A percentile compares a stretch with the other conserved stretches of the same genome.
phyloP scores from a whole-genome alignment of 2,797 vertebrate species.

The Apogon hyalosoma region DNA sequence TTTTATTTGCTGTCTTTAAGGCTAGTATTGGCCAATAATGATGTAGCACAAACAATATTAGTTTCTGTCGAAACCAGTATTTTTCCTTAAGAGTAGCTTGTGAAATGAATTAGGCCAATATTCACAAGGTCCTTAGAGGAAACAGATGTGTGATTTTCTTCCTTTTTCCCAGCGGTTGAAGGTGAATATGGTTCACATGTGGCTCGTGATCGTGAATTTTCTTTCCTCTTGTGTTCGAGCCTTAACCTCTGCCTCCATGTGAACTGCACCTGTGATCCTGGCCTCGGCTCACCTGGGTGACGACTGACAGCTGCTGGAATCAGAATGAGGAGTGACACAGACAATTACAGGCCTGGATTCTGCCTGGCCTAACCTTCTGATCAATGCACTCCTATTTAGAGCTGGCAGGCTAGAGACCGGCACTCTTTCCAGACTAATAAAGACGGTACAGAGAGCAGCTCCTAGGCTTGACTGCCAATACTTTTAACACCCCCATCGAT shows the following conservation, averaged over 20 bases:
- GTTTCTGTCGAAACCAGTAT: conserved; percentile 3
- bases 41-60: too few relatives aligned
- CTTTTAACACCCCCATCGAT: conserved; percentile 79
- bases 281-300: conserved; percentile 49
- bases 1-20: conserved; percentile 1
- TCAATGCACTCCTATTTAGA: conserved; percentile 74
- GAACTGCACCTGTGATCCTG: conserved; percentile 23
- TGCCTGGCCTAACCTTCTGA: conserved; percentile 70
- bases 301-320: conserved; percentile 62
- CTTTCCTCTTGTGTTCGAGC: conserved; percentile 1
- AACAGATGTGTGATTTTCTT: conserved; percentile 2
- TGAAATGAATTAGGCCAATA: conserved; percentile 22
- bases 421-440: conserved; percentile 72
- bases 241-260: conserved; percentile 18
- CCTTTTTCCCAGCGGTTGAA: conserved; percentile 10
- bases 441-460: conserved; percentile 70
- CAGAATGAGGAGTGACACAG: conserved; percentile 60
- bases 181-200: conserved; percentile 21
- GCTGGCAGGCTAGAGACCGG: conserved; percentile 52
- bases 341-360: conserved; percentile 68
- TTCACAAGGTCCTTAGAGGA: conserved; percentile 4
- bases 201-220: conserved; percentile 11
- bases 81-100: conserved; percentile 13
- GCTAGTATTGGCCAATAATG: not conserved
- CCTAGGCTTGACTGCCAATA: conserved; percentile 74